Conservation (phyloP, 2,113 vertebrate genomes). For the Podilymbus podiceps region DNA sequence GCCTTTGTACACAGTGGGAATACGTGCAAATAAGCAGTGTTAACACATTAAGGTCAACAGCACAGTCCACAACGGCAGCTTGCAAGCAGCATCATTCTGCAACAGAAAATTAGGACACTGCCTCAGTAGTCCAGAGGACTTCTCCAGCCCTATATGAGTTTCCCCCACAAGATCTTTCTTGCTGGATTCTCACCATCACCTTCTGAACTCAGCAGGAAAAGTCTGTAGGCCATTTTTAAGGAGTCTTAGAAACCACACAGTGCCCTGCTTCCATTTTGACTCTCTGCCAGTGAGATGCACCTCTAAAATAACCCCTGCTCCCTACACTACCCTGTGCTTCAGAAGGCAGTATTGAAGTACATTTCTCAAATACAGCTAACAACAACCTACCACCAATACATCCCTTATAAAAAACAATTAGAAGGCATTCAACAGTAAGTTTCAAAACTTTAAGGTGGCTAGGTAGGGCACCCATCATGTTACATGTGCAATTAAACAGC, state of each 20-base stretch:
- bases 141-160: not conserved
- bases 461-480: not conserved
- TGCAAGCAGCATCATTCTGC: not conserved
- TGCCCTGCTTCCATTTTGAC: not conserved
- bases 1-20: not conserved
- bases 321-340: rapidly evolving
- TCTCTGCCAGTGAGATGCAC: not conserved
- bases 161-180: not conserved
- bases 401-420: not conserved
- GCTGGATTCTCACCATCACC: not conserved
- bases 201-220: not conserved
- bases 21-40: not conserved
- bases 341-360: not conserved
- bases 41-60: not conserved
- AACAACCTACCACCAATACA: not conserved
- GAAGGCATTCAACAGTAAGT: not conserved
- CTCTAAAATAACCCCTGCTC: not conserved
- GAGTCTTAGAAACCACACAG: not conserved
- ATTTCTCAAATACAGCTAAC: not conserved
- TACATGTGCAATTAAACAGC: not conserved
- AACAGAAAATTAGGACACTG: not conserved
- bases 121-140: not conserved
- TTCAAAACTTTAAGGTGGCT: not conserved
- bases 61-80: not conserved
- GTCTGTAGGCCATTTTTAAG: not conserved